A percentile compares a stretch with the other conserved stretches of the same genome.
Evolutionary conservation across 2,888 invertebrate genomes (phyloP).

Genomic region (Callinectes sapidus): DNA sequence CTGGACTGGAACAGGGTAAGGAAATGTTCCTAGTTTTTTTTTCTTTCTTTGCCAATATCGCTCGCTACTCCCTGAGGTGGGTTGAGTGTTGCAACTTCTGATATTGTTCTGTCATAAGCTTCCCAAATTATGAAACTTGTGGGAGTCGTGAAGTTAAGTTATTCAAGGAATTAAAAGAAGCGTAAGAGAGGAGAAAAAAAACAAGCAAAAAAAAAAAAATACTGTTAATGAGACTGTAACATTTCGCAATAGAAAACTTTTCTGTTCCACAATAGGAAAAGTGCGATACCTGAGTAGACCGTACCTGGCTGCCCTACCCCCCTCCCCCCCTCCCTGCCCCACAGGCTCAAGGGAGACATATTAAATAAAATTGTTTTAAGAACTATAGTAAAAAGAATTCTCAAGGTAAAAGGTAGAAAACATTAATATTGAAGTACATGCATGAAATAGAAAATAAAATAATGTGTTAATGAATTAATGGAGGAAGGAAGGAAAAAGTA

Average conservation of each 20-base stretch:
- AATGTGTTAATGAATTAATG: neutral
- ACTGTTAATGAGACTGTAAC: neutral
- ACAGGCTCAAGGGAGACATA: neutral
- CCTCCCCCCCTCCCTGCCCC: neutral
- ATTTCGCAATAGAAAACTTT: neutral
- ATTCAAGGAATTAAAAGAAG: neutral
- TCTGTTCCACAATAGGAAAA: neutral
- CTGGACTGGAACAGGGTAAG: neutral
- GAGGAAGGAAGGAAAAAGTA: neutral
- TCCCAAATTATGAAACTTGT: neutral
- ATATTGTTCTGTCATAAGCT: neutral
- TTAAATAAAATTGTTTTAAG: neutral
- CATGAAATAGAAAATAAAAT: neutral
- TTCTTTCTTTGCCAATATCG: neutral
- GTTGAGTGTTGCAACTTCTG: neutral
- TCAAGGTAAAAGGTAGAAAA: neutral
- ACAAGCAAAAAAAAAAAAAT: neutral
- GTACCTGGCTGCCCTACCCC: neutral
- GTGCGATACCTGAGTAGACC: neutral
- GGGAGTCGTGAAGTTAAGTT: neutral
- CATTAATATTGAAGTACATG: neutral
- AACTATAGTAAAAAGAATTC: neutral
- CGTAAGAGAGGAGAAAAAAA: neutral
- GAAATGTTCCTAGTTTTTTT: neutral
- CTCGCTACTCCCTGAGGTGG: neutral